These are phyloP conservation scores for Tyrophagus putrescentiae DNA, from an alignment of 1,140 invertebrate species.

Conservation along the genomic window DNA sequence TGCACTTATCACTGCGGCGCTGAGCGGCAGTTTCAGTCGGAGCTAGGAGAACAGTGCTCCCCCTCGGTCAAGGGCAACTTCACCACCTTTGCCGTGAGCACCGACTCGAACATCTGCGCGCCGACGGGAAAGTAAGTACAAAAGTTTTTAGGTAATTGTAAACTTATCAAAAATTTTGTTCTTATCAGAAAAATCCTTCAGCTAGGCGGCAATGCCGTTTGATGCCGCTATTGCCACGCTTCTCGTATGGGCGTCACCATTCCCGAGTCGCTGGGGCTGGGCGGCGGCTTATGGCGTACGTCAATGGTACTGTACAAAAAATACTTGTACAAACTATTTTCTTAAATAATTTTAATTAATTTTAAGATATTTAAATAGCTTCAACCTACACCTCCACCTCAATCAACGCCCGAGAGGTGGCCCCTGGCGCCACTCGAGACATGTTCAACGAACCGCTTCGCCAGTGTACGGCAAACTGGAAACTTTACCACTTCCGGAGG, in stretches of 20 bases:
- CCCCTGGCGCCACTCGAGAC: constrained; percentile 49
- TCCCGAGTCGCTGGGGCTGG: constrained; percentile 65
- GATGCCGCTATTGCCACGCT: constrained; percentile 67
- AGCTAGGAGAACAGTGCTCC: constrained; percentile 29
- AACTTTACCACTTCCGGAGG: no score
- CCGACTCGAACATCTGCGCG: constrained; percentile 58
- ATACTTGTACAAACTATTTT: constrained; percentile 19
- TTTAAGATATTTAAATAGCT: constrained; percentile 1
- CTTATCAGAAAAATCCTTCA: constrained; percentile 49
- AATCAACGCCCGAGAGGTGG: constrained; percentile 63
- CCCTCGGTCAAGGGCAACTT: constrained; percentile 41
- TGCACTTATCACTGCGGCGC: no score
- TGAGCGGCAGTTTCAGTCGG: neutral
- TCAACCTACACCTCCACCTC: constrained; percentile 20
- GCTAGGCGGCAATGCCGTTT: constrained; percentile 67
- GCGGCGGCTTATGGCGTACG: constrained; percentile 74
- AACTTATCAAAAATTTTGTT: neutral
- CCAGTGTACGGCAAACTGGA: constrained; percentile 32
- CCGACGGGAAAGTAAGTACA: constrained; percentile 49
- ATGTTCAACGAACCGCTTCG: constrained; percentile 50
- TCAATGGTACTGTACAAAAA: constrained; percentile 62
- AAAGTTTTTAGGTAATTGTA: neutral
- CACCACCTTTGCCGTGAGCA: constrained; percentile 51
- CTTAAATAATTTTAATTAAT: neutral
- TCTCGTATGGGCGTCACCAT: constrained; percentile 74